phyloP scores from a whole-genome alignment of 2,113 vertebrate genomes.

The Suricata suricatta region DNA sequence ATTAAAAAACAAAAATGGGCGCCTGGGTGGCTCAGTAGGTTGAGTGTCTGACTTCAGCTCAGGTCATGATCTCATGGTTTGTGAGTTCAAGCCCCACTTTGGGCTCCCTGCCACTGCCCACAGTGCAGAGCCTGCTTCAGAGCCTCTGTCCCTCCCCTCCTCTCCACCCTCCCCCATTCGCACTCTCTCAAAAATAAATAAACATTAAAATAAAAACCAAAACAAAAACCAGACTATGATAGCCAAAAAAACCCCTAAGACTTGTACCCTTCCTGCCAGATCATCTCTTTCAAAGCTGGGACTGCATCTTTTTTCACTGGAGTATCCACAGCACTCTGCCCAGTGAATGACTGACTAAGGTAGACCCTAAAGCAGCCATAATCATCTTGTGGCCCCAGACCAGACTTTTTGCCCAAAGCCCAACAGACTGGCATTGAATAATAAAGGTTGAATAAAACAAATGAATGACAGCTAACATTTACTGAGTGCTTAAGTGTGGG shows the following conservation, averaged over 20 bases:
- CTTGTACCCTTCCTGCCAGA: background rate
- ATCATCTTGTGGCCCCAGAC: background rate
- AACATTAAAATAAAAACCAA: background rate
- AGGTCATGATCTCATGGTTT: too few species aligned
- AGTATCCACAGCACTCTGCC: background rate
- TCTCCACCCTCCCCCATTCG: too few species aligned
- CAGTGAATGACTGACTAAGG: background rate
- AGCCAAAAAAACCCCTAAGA: background rate
- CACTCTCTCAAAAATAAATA: background rate
- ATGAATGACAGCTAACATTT: background rate
- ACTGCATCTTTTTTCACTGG: background rate
- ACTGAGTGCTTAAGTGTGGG: background rate
- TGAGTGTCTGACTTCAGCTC: too few species aligned
- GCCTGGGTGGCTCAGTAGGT: background rate
- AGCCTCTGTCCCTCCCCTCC: too few species aligned
- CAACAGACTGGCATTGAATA: background rate
- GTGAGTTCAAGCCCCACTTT: too few species aligned
- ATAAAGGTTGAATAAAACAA: background rate
- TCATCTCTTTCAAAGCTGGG: background rate
- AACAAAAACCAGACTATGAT: background rate
- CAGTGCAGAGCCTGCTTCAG: too few species aligned
- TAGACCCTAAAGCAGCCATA: background rate
- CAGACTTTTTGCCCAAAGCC: conserved; percentile 20
- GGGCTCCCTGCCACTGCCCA: too few species aligned
- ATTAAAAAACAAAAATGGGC: background rate